Conservation (phyloP, 2,888 invertebrate genomes). For the Timema podura region DNA sequence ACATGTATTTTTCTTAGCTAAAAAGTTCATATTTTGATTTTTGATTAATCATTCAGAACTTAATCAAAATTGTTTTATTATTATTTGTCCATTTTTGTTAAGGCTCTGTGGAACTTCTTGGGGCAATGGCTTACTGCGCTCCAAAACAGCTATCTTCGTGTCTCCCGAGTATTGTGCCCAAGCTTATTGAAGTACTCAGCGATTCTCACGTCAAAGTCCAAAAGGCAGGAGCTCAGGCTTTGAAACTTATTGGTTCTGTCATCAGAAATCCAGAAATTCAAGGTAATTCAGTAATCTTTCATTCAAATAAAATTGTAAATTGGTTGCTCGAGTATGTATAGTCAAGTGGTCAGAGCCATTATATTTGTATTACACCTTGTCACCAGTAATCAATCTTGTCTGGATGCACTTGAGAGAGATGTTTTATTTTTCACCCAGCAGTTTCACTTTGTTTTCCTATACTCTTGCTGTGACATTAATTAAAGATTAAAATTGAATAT, state of each 20-base stretch:
- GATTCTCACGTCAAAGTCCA: conserved; percentile 98
- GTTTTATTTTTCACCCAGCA: too few species aligned
- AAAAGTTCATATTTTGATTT: neutral
- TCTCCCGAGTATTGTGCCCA: conserved; percentile 96
- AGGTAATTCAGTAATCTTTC: conserved; percentile 47
- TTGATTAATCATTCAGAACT: neutral
- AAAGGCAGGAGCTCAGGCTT: conserved; percentile 92
- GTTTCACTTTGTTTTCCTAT: too few species aligned
- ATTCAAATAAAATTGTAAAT: too few species aligned
- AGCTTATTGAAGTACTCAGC: conserved; percentile 91
- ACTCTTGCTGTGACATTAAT: too few species aligned
- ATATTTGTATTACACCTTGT: too few species aligned
- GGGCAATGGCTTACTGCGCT: conserved; percentile 98
- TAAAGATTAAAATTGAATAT: too few species aligned
- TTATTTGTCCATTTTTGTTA: conserved; percentile 31
- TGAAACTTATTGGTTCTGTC: conserved; percentile 94
- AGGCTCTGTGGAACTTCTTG: conserved; percentile 92
- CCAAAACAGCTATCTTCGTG: conserved; percentile 98
- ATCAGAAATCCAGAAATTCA: conserved; percentile 98
- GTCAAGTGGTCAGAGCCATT: too few species aligned
- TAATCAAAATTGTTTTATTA: neutral
- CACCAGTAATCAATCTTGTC: too few species aligned
- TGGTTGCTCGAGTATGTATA: too few species aligned
- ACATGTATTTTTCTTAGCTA: neutral
- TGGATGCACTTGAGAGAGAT: too few species aligned